A percentile compares a stretch with the other conserved stretches of the same genome.
phyloP scores from a whole-genome alignment of 1,140 invertebrate species.

The Orussus abietinus region DNA sequence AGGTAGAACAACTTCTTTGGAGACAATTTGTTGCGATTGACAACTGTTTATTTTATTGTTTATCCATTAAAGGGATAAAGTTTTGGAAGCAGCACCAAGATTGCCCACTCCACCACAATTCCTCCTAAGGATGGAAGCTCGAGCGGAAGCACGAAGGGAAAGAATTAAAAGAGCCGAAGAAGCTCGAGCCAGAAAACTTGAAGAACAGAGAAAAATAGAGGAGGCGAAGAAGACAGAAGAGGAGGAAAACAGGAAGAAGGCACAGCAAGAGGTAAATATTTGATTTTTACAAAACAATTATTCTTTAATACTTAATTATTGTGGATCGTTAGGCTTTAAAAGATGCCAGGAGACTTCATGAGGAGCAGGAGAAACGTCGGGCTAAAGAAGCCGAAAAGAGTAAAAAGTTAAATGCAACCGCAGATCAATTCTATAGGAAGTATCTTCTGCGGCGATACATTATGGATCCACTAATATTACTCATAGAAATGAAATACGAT shows the following conservation, averaged over 20 bases:
- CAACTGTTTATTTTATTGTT: not conserved
- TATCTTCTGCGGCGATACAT: conserved; percentile 38
- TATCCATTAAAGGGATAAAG: conserved; percentile 21
- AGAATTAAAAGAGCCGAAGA: conserved; percentile 28
- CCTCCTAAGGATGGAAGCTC: conserved; percentile 34
- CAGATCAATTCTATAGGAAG: conserved; percentile 34
- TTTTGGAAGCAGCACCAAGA: conserved; percentile 9
- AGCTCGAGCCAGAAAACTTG: conserved; percentile 25
- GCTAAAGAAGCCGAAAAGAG: conserved; percentile 29
- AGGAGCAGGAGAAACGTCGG: conserved; percentile 34
- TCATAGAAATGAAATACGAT: conserved; percentile 29
- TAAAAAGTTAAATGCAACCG: conserved; percentile 24
- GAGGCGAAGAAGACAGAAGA: conserved; percentile 23
- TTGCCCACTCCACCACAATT: conserved; percentile 38
- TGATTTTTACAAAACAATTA: conserved; percentile 1
- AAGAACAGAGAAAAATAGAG: conserved; percentile 28
- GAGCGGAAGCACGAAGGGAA: conserved; percentile 31
- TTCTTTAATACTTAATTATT: not conserved
- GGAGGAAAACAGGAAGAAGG: conserved; percentile 27
- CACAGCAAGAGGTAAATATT: conserved; percentile 21
- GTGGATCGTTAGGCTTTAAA: conserved; percentile 26
- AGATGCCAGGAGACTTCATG: conserved; percentile 33
- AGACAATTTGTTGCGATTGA: not conserved
- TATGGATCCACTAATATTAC: conserved; percentile 27
- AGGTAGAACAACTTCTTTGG: conserved; percentile 24